Conservation (phyloP, 2,797 vertebrate genomes). For the Streptopelia turtur region DNA sequence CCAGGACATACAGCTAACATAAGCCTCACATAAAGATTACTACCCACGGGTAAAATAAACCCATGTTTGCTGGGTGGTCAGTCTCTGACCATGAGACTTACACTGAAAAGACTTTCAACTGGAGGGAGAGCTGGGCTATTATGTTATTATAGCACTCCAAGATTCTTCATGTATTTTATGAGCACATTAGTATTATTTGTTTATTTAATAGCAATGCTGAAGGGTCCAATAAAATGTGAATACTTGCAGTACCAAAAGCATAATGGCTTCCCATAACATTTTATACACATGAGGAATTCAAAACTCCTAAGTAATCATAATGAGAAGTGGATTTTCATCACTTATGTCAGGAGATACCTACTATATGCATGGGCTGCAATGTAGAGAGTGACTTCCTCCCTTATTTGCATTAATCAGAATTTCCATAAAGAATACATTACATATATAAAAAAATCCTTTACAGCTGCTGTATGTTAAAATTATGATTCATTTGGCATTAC, state of each 20-base stretch:
- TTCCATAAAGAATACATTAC: conserved; percentile 61
- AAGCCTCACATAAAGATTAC: neutral
- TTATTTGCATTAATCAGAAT: conserved; percentile 68
- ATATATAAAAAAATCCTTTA: conserved; percentile 42
- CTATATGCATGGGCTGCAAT: neutral
- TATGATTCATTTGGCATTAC: conserved; percentile 31
- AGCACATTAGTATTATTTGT: conserved; percentile 69
- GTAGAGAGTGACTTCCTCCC: conserved; percentile 31
- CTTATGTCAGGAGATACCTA: conserved; percentile 49
- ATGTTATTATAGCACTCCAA: conserved; percentile 46
- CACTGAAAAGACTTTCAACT: conserved; percentile 4
- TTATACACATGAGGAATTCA: conserved; percentile 61
- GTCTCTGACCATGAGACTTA: neutral
- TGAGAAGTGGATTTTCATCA: conserved; percentile 61
- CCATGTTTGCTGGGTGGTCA: neutral
- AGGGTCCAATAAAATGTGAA: conserved; percentile 68
- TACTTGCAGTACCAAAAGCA: conserved; percentile 43
- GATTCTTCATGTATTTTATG: conserved; percentile 56
- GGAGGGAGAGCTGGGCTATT: conserved; percentile 15
- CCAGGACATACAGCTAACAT: neutral
- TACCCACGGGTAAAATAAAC: neutral
- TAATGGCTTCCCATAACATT: conserved; percentile 68
- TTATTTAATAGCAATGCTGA: conserved; percentile 69
- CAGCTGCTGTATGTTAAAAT: conserved; percentile 34
- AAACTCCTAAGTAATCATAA: conserved; percentile 62